Evolutionary conservation across 2,888 invertebrate genomes (phyloP).

Genomic region (Pycnomerus fuliginosus): DNA sequence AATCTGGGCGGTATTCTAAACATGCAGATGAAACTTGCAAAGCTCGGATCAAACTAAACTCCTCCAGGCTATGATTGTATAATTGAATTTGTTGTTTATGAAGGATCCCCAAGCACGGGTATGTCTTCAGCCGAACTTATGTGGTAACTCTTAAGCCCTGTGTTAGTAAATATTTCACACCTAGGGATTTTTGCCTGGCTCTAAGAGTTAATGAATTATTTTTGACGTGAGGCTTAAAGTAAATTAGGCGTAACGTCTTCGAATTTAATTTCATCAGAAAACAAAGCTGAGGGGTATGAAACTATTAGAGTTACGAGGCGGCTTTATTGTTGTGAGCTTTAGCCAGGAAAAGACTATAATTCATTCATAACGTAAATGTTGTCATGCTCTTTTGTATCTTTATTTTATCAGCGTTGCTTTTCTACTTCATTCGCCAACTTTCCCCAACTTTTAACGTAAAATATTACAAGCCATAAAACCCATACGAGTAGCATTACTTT

Average conservation of each 20-base stretch:
- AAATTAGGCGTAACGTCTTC: conserved; percentile 7
- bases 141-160: too few species aligned
- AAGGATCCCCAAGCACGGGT: conserved; percentile 21
- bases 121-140: too few species aligned
- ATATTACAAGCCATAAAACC: conserved; percentile 29
- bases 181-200: too few species aligned
- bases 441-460: conserved; percentile 28
- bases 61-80: conserved; percentile 17
- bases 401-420: conserved; percentile 27
- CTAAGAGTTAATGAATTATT: conserved; percentile 5
- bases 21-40: conserved; percentile 15
- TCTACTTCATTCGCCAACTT: conserved; percentile 26
- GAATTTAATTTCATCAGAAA: conserved; percentile 10
- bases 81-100: conserved; percentile 23
- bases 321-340: conserved; percentile 5
- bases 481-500: conserved; percentile 24
- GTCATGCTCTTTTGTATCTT: conserved; percentile 22
- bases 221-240: conserved; percentile 3
- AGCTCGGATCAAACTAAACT: conserved; percentile 12
- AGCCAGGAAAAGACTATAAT: conserved; percentile 11
- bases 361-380: conserved; percentile 17
- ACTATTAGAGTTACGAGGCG: conserved; percentile 9
- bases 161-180: too few species aligned
- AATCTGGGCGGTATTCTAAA: conserved; percentile 7
- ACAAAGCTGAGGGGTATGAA: conserved; percentile 7